Conservation (phyloP, 2,888 invertebrate genomes). For the Polia nebulosa region DNA sequence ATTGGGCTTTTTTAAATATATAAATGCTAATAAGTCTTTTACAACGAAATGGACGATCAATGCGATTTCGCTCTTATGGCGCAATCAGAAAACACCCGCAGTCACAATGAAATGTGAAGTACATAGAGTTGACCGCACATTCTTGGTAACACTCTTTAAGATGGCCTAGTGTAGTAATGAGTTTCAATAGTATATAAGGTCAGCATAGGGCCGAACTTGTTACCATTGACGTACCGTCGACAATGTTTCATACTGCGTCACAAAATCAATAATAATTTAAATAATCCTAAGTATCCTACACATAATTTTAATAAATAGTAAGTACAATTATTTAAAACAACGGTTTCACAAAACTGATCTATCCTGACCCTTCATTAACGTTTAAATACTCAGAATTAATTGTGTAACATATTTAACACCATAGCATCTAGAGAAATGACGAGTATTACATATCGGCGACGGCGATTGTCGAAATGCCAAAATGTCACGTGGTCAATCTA, state of each 20-base stretch:
- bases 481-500: too few relatives aligned
- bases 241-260: background rate
- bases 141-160: background rate
- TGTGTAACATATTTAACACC: too few relatives aligned
- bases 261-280: constrained; percentile 6
- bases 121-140: background rate
- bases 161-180: background rate
- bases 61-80: background rate
- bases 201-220: background rate
- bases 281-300: background rate
- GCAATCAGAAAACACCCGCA: background rate
- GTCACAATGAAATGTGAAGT: background rate
- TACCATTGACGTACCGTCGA: background rate
- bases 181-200: background rate
- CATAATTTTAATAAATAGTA: background rate
- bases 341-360: background rate
- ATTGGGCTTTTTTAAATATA: background rate
- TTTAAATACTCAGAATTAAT: background rate
- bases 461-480: background rate
- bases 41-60: background rate
- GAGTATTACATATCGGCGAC: too few relatives aligned
- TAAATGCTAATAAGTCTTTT: constrained; percentile 7
- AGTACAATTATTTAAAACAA: constrained; percentile 2
- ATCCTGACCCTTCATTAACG: background rate
- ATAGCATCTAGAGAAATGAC: too few relatives aligned